Conservation (phyloP, 2,113 vertebrate genomes). For the Mungos mungo region DNA sequence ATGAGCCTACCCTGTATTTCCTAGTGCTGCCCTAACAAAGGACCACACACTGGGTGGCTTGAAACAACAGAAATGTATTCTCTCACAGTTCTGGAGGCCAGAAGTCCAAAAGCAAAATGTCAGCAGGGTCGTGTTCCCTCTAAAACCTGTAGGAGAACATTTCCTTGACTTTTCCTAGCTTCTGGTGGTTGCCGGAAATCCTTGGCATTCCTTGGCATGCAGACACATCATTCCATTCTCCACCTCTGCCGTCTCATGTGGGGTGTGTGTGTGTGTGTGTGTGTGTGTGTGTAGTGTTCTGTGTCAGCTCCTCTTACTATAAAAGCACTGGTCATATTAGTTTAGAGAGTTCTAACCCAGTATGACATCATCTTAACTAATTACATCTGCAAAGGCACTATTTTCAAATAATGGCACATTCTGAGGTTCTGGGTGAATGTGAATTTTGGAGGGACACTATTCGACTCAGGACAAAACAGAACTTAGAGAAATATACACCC, state of each 20-base stretch:
- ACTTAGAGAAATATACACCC: not conserved
- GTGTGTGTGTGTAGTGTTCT: not conserved
- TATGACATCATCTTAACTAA: not conserved
- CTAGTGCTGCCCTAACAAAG: not conserved
- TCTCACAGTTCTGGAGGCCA: not conserved
- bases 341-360: not conserved
- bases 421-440: not conserved
- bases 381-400: not conserved
- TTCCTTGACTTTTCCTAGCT: not conserved
- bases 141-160: not conserved
- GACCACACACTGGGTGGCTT: not conserved
- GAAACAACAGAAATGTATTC: not conserved
- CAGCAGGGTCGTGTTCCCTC: not conserved
- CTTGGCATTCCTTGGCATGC: not conserved
- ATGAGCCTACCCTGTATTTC: not conserved
- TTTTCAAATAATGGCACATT: slow-evolving; percentile 8
- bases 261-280: not conserved
- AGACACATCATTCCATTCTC: not conserved
- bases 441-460: not conserved
- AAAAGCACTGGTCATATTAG: not conserved
- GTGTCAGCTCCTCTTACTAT: not conserved
- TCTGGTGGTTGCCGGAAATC: not conserved
- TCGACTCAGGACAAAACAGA: not conserved
- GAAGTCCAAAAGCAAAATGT: not conserved
- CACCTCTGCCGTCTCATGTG: not conserved